Evolutionary conservation across 2,113 vertebrate species (phyloP).

Genomic region (Procavia capensis): DNA sequence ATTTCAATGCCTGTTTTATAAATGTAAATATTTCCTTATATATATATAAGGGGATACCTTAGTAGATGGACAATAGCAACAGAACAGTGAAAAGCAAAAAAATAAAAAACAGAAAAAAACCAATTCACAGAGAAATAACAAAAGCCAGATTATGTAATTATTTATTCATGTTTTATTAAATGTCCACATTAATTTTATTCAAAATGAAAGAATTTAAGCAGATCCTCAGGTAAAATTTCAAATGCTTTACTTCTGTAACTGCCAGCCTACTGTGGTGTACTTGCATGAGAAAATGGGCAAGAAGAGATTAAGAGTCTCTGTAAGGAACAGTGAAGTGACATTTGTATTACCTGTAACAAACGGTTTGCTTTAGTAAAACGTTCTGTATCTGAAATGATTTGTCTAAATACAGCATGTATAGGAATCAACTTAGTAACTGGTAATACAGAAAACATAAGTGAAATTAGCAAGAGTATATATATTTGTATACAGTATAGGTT

Average conservation of each 20-base stretch:
- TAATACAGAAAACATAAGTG: neutral
- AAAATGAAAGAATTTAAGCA: neutral
- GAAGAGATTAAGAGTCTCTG: neutral
- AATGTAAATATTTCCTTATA: neutral
- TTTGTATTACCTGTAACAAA: constrained; percentile 11
- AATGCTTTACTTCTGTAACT: neutral
- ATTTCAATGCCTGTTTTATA: neutral
- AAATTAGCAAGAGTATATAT: neutral
- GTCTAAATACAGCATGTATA: neutral
- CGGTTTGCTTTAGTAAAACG: constrained; percentile 37
- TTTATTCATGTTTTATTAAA: neutral
- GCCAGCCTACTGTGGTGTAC: neutral
- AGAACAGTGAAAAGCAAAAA: neutral
- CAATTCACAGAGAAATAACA: neutral
- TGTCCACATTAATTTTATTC: neutral
- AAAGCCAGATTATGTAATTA: neutral
- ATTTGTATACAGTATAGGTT: neutral
- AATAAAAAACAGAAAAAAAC: no score
- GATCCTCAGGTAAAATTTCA: neutral
- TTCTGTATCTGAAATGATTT: neutral
- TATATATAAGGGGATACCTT: neutral
- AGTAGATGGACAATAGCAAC: neutral
- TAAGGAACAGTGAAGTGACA: neutral
- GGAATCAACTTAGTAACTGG: neutral
- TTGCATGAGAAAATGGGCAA: neutral